Evolutionary conservation across 2,888 invertebrate genomes (phyloP).

Genomic region (Nasonia oneida): DNA sequence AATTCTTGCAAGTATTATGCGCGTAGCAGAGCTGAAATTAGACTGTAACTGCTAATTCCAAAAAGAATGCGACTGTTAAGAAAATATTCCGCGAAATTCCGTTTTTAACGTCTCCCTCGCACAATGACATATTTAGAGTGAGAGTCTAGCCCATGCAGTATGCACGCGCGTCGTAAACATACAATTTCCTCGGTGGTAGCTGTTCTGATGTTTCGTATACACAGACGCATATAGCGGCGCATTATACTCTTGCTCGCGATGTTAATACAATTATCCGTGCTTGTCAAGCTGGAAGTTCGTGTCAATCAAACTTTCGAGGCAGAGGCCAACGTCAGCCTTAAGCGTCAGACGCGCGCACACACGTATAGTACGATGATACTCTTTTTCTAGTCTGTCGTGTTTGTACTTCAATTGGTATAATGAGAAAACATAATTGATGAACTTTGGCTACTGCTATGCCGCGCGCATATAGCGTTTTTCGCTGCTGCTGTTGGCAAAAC

Average conservation of each 20-base stretch:
- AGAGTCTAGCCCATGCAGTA: neutral
- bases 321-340: conserved; percentile 4
- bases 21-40: too few species aligned
- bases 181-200: conserved; percentile 44
- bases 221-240: neutral
- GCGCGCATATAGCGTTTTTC: neutral
- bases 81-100: neutral
- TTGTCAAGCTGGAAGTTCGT: conserved; percentile 50
- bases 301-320: conserved; percentile 54
- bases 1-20: neutral
- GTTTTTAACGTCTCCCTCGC: neutral
- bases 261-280: conserved; percentile 54
- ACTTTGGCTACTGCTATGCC: neutral
- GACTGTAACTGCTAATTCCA: neutral
- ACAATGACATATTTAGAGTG: neutral
- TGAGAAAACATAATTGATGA: conserved; percentile 49
- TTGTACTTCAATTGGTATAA: conserved; percentile 43
- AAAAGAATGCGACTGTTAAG: neutral
- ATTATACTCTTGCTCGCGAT: conserved; percentile 14
- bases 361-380: neutral
- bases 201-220: conserved; percentile 42
- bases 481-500: neutral
- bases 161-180: conserved; percentile 36
- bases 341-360: neutral
- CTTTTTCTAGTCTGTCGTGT: conserved; percentile 34